phyloP scores from a whole-genome alignment of 2,113 vertebrate genomes.

The Lichenostomus cassidix region DNA sequence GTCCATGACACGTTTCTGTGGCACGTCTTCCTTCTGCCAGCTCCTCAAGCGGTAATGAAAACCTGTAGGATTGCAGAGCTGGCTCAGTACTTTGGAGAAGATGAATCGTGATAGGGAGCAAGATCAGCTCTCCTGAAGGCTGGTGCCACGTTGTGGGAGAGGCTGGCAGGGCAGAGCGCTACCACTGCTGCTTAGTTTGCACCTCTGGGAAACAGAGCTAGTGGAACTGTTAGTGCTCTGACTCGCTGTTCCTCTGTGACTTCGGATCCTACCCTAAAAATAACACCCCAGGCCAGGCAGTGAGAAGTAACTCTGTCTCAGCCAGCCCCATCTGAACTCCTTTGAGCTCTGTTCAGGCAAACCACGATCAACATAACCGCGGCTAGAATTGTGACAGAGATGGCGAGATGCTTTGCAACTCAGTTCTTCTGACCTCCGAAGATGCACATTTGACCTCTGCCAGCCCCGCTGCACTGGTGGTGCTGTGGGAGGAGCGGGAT shows the following conservation, averaged over 20 bases:
- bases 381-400: accelerated
- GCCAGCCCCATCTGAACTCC: neutral
- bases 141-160: neutral
- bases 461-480: accelerated
- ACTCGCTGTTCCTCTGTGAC: neutral
- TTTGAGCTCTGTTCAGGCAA: neutral
- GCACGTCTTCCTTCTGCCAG: slow-evolving; percentile 19
- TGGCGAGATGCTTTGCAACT: accelerated
- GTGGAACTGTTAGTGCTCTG: neutral
- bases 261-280: neutral
- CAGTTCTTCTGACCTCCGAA: neutral
- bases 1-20: neutral
- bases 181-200: neutral
- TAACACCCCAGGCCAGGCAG: neutral
- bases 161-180: neutral
- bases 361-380: neutral
- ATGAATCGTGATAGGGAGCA: neutral
- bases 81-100: neutral
- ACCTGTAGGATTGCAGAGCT: neutral
- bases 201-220: neutral
- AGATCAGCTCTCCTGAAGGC: neutral
- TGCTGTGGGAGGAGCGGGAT: neutral
- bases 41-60: neutral
- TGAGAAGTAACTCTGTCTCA: neutral
- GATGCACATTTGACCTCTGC: neutral